Evolutionary conservation across 2,113 vertebrate species (phyloP).

Genomic region (Archilochus colubris): DNA sequence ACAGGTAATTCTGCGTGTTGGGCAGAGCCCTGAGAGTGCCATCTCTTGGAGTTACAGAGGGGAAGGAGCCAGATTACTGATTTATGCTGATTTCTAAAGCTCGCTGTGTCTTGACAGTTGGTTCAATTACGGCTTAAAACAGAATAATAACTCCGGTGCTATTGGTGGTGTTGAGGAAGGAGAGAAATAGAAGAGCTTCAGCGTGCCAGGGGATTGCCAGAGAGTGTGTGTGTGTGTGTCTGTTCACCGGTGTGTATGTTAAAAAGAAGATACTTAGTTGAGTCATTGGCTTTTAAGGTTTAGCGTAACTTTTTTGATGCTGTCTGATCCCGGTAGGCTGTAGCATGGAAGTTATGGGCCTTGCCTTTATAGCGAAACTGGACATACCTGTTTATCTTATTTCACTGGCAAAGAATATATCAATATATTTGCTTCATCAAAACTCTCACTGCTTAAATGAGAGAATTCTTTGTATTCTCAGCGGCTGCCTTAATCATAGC

Average conservation of each 20-base stretch:
- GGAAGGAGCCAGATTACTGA: neutral
- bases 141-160: neutral
- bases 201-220: neutral
- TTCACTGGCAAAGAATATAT: slow-evolving; percentile 3
- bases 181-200: neutral
- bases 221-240: neutral
- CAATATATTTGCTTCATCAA: slow-evolving; percentile 10
- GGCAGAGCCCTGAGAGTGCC: neutral
- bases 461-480: neutral
- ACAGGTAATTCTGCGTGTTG: slow-evolving; percentile 36
- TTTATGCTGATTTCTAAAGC: neutral
- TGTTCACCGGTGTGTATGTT: neutral
- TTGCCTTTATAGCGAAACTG: slow-evolving; percentile 51
- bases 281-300: neutral
- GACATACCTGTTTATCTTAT: slow-evolving; percentile 60
- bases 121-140: slow-evolving; percentile 27
- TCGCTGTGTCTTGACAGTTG: slow-evolving; percentile 45
- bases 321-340: slow-evolving; percentile 1
- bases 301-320: slow-evolving; percentile 14
- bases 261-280: neutral
- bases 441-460: neutral
- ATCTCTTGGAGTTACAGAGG: neutral
- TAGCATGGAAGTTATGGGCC: neutral
- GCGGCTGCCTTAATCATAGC: neutral
- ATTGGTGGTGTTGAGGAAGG: neutral